Base-by-base conservation (phyloP, 2,888 invertebrate genomes). In the Dastarcus helophoroides region DNA sequence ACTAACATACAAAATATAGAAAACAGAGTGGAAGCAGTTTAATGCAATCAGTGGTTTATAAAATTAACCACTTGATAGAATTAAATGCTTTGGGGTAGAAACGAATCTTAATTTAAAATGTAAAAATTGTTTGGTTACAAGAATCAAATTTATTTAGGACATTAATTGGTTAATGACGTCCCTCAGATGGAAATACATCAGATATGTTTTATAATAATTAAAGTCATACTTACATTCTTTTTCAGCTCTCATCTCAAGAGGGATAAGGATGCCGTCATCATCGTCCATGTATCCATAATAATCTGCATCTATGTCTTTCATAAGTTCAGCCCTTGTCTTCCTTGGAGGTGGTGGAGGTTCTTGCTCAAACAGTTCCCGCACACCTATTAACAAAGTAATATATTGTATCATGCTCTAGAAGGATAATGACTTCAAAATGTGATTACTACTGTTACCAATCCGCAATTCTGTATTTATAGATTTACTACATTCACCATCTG, bases 271-370 rank as follows among this genome's bases (percentile, higher is more conserved):
- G 0, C 97, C 97, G 59, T 99, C 98, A 53, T 99, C 98, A 49
- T 98, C 98, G 61, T 98, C 98, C 48, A 94, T 67, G 61, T 94
- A 97, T 0, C 98, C 98, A 63, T 98, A 99, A 65, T 98, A 98
- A 62, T 94, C 93, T 0, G 97, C 95, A 64, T 98, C 97, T 21
- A 99, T 89, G 54, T 95, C 86, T 46, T 90, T 83, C 94, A 97
- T 95, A 29, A 99, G 68, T 58, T 99, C 97, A 0, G 88, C 91
- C 30, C 97, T 74, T 0, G 93, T 91, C 62, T 91, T 89, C 13
- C 91, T 71, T 8, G 88, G 83, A 3, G 88, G 82, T 29, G 84
- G 78, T 8, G 90, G 89, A 6, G 93, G 86, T 57, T 90, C 90
- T 56, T 94, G 93, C 56, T 95, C 93, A 66, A 98, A 99, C 16